A percentile compares a stretch with the other conserved stretches of the same genome.
Conservation (phyloP, 2,113 vertebrate species). For the Crotalus horridus region DNA sequence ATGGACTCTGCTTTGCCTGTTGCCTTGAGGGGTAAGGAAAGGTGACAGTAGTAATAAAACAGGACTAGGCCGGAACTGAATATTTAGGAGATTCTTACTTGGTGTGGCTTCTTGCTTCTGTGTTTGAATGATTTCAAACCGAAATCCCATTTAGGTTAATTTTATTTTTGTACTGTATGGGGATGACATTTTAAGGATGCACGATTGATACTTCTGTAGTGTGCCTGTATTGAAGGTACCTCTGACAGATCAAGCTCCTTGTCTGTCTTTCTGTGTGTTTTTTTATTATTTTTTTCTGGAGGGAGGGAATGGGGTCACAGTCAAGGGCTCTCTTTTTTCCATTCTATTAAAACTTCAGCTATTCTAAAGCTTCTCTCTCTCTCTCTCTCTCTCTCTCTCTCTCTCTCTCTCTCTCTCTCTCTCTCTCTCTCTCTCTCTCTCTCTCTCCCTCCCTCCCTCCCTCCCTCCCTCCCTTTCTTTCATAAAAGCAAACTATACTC, state of each 20-base stretch:
- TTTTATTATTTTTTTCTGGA: slow-evolving; percentile 53
- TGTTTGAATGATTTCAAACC: slow-evolving; percentile 70
- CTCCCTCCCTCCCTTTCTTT: slow-evolving; percentile 5
- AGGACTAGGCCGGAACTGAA: background rate
- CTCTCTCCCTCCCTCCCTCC: background rate
- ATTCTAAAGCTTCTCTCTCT: slow-evolving; percentile 28
- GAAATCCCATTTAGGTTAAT: slow-evolving; percentile 70
- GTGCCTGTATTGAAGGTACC: slow-evolving; percentile 65
- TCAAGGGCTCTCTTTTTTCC: slow-evolving; percentile 62
- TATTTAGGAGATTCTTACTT: slow-evolving; percentile 21
- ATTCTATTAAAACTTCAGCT: slow-evolving; percentile 63
- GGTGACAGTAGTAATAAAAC: background rate
- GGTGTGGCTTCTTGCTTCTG: slow-evolving; percentile 40
- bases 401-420: background rate
- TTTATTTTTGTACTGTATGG: slow-evolving; percentile 78
- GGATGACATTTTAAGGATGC: slow-evolving; percentile 73
- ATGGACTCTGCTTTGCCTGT: slow-evolving; percentile 36
- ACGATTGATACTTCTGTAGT: slow-evolving; percentile 78
- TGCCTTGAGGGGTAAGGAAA: background rate
- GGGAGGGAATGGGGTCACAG: slow-evolving; percentile 64
- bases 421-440: background rate
- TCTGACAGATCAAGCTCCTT: slow-evolving; percentile 76
- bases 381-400: background rate
- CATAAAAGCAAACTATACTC: slow-evolving; percentile 61
- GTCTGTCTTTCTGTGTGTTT: slow-evolving; percentile 31